Evolutionary conservation across 2,888 invertebrate genomes (phyloP).

Genomic region (Tuta absoluta): DNA sequence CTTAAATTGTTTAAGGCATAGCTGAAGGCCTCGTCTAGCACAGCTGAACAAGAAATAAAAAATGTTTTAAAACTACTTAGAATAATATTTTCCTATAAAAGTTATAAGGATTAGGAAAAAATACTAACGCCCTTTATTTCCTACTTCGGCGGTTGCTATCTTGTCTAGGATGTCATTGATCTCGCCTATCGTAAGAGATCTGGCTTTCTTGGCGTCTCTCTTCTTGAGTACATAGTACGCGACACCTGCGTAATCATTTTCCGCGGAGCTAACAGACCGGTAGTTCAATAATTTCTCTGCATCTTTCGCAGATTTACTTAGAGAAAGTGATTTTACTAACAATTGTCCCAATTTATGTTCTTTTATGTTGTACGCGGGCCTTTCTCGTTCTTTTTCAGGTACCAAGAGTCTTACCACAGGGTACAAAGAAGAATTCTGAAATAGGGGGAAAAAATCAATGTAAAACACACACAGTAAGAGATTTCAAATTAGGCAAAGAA

Average conservation of each 20-base stretch:
- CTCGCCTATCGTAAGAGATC: constrained; percentile 83
- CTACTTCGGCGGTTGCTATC: constrained; percentile 85
- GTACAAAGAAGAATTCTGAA: constrained; percentile 82
- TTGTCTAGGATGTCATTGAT: constrained; percentile 88
- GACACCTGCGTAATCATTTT: constrained; percentile 90
- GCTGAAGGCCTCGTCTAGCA: constrained; percentile 80
- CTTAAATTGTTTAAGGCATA: constrained; percentile 85
- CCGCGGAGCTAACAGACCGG: constrained; percentile 74
- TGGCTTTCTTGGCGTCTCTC: constrained; percentile 63
- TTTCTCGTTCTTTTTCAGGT: constrained; percentile 89
- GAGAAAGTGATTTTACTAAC: constrained; percentile 87
- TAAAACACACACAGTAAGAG: background rate
- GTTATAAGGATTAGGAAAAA: background rate
- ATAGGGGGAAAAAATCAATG: background rate
- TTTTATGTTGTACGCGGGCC: constrained; percentile 92
- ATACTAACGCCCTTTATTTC: constrained; percentile 79
- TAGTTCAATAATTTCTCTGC: constrained; percentile 64
- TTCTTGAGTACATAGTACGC: constrained; percentile 86
- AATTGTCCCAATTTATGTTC: constrained; percentile 87
- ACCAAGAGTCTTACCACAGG: constrained; percentile 89
- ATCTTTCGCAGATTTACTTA: constrained; percentile 83
- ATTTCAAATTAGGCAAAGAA: background rate
- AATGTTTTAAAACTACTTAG: no score
- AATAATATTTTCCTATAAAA: background rate
- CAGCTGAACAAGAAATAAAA: constrained; percentile 44